These are phyloP conservation scores for Vidua chalybeata DNA, from an alignment of 2,113 vertebrate genomes.

Conservation along the genomic window DNA sequence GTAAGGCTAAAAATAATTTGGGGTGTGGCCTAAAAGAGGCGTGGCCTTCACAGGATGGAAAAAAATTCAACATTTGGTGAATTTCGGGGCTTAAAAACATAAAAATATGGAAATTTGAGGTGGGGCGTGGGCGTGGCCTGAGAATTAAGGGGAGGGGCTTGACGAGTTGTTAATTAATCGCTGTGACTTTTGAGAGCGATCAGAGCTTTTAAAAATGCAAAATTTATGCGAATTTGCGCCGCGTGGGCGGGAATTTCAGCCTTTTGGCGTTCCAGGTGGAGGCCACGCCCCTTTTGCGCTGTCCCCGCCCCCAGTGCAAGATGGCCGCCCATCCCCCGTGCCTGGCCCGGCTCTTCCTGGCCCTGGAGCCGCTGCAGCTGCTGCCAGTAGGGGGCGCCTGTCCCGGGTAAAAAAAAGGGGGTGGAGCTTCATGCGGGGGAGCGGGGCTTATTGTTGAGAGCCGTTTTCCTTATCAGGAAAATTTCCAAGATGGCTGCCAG, in stretches of 20 bases:
- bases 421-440: neutral
- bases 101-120: too few species aligned
- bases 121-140: too few species aligned
- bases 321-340: neutral
- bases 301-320: neutral
- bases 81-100: too few species aligned
- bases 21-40: accelerated
- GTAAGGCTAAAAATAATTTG: too few species aligned
- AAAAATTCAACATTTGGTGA: too few species aligned
- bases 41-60: accelerated
- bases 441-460: accelerated
- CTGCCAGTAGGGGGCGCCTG: neutral
- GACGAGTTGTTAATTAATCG: accelerated
- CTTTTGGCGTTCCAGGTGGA: neutral
- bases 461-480: neutral
- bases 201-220: neutral
- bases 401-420: neutral
- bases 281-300: neutral
- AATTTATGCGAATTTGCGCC: neutral
- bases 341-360: neutral
- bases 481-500: too few species aligned
- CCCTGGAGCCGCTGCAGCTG: neutral
- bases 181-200: accelerated
- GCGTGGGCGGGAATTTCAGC: accelerated
- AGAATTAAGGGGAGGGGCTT: too few species aligned